phyloP scores from a whole-genome alignment of 2,888 invertebrate species.

The Papilio protenor region DNA sequence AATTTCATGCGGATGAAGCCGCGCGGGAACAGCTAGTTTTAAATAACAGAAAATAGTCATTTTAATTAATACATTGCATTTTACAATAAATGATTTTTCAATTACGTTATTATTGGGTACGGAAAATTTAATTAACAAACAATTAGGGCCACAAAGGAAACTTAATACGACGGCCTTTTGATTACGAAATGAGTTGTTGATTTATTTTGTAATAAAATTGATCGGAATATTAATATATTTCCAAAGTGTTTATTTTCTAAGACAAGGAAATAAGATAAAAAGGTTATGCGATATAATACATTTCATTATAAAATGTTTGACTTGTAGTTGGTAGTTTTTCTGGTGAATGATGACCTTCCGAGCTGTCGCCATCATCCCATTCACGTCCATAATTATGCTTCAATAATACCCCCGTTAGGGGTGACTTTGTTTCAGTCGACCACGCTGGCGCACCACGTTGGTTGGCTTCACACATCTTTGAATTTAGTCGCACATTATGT shows the following conservation, averaged over 20 bases:
- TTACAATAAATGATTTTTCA: neutral
- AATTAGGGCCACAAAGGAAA: constrained; percentile 12
- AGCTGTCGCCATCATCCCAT: too few relatives aligned
- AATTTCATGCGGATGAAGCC: too few relatives aligned
- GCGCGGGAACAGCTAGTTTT: too few relatives aligned
- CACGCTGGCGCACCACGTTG: too few relatives aligned
- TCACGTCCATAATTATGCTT: too few relatives aligned
- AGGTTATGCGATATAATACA: neutral
- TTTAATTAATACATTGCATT: neutral
- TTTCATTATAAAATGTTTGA: neutral
- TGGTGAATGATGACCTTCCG: neutral
- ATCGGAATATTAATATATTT: neutral
- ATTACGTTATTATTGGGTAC: neutral
- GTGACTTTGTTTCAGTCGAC: too few relatives aligned
- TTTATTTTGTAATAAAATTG: neutral
- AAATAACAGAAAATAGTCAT: neutral
- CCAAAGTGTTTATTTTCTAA: neutral
- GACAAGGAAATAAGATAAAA: neutral
- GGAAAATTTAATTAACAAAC: constrained; percentile 20
- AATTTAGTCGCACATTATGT: neutral
- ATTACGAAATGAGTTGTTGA: neutral
- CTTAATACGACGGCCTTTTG: neutral
- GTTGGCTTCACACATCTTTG: too few relatives aligned
- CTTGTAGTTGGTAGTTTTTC: neutral
- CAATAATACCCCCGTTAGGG: too few relatives aligned